Base-by-base conservation (phyloP, 1,140 invertebrate species). In the Listronotus bonariensis region DNA sequence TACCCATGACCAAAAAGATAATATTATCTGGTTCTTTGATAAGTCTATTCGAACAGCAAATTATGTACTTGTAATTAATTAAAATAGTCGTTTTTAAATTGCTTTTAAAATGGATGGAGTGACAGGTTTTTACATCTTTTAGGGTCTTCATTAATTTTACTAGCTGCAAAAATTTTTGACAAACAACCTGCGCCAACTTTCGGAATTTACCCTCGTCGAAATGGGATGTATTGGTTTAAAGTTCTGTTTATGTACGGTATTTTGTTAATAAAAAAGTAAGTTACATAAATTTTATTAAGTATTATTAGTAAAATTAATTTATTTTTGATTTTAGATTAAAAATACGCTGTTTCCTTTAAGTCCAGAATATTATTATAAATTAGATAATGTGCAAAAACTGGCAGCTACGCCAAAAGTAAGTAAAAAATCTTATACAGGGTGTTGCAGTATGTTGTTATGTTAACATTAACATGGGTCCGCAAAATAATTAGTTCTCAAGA, bases 311-410 rank as follows among this genome's bases (percentile, higher is more conserved):
- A n/a, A n/a, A n/a, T 42, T 32, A 51, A 14, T 26, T 62, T 17
- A 45, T 45, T 15, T 40, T 12, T 34, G 45, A 52, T 66, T 58
- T 49, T 41, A 49, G 52, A 41, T 58, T 3, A 52, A 55, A 34
- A 11, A 32, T 48, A 26, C 5, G 17, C 11, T 52, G 17, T 78
- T 43, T 79, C 80, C 0, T 51, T 5, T n/a, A 8, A 15, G n/a
- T 17, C 10, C 15, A n/a, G 52, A 69, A n/a, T 57, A 52, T n/a
- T 45, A 52, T 34, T 76, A 74, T 43, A 77, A 80, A 40, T 81
- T 85, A 77, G 84, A 85, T 32, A 77, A 73, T 60, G 72, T 78
- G 17, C 83, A 85, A 72, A 65, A 68, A 18, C 69, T 85, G 2
- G 78, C 83, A 3, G 43, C 74, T 51, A 78, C 83, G 40, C 58